These are phyloP conservation scores for Rhorus exstirpatorius DNA, from an alignment of 2,888 invertebrate species.

Conservation along the genomic window DNA sequence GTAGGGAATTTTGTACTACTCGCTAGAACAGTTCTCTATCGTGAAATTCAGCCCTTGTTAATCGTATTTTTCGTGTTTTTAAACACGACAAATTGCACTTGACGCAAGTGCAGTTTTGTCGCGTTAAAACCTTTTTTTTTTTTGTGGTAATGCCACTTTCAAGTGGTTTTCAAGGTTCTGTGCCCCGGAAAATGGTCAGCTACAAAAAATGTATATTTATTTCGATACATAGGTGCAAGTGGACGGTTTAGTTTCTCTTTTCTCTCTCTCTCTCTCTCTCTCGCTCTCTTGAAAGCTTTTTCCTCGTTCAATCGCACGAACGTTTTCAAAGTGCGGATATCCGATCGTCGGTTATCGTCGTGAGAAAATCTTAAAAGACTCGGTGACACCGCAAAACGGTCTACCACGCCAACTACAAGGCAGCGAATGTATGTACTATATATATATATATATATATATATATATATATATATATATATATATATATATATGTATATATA, in stretches of 20 bases:
- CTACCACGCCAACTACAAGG: slow-evolving; percentile 4
- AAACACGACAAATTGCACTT: too few species aligned
- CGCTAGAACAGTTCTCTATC: too few species aligned
- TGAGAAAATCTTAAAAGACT: slow-evolving; percentile 48
- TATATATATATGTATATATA: neutral
- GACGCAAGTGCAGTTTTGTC: too few species aligned
- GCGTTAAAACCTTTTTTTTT: too few species aligned
- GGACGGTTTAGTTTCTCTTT: slow-evolving; percentile 1
- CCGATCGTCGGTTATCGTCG: slow-evolving; percentile 57
- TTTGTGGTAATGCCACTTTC: too few species aligned
- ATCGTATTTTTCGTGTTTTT: too few species aligned
- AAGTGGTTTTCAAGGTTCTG: neutral
- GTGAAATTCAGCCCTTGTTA: too few species aligned
- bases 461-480: slow-evolving; percentile 4
- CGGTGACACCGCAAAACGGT: slow-evolving; percentile 32
- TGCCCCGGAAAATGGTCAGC: neutral
- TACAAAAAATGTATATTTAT: neutral
- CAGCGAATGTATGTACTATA: neutral
- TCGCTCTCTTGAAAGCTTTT: neutral
- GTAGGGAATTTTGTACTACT: too few species aligned
- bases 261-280: slow-evolving; percentile 1
- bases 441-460: slow-evolving; percentile 1
- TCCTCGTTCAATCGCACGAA: slow-evolving; percentile 49
- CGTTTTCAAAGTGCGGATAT: slow-evolving; percentile 61
- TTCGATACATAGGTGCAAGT: neutral